Evolutionary conservation across 2,797 vertebrate species (phyloP).

Genomic region (Ciconia nigra): DNA sequence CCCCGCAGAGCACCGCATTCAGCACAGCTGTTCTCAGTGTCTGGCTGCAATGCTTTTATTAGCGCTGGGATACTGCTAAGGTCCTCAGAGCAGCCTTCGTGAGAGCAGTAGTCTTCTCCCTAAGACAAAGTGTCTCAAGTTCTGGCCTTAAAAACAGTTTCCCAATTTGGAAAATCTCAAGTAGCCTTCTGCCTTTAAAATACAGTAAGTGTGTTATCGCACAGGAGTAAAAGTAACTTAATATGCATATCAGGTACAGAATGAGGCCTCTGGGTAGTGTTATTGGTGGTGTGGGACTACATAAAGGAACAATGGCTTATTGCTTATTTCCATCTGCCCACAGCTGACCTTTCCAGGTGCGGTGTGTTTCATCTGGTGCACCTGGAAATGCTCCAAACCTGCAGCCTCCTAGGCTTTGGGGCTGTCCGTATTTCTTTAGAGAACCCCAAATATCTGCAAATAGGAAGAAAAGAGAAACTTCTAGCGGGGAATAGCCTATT

Average conservation of each 20-base stretch:
- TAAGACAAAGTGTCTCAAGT: not conserved
- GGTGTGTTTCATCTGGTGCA: not conserved
- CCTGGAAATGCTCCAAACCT: not conserved
- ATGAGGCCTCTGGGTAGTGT: not conserved
- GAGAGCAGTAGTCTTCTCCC: not conserved
- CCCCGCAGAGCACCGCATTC: rapidly evolving
- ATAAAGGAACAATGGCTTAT: not conserved
- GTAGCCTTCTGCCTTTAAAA: not conserved
- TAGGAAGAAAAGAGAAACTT: not conserved
- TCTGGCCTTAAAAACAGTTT: not conserved
- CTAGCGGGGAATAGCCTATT: not conserved
- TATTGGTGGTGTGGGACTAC: not conserved
- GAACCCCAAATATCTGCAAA: not conserved
- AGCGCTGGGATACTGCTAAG: not conserved
- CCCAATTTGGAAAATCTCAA: not conserved
- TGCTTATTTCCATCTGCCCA: slow-evolving; percentile 19
- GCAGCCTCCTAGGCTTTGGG: not conserved
- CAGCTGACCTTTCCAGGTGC: slow-evolving; percentile 21
- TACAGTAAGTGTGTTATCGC: not conserved
- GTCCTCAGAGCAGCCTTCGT: not conserved
- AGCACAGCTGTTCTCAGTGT: not conserved
- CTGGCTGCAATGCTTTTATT: not conserved
- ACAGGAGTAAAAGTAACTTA: not conserved
- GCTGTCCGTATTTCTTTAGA: not conserved
- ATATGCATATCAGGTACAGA: not conserved